Evolutionary conservation across 1,140 invertebrate species (phyloP).

Genomic region (Ceratina australensis): DNA sequence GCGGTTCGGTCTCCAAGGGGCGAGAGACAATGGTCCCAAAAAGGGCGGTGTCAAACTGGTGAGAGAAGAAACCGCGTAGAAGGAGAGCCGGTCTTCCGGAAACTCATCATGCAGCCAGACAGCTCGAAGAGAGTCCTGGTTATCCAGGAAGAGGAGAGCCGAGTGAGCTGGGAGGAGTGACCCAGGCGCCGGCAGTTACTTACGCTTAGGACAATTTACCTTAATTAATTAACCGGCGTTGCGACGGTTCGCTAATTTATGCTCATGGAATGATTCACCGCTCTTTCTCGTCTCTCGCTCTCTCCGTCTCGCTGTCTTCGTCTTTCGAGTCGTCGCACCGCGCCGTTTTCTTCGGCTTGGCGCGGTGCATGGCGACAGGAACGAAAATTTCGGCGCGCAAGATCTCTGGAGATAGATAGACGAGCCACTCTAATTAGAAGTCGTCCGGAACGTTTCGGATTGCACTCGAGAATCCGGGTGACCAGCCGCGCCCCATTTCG

Average conservation of each 20-base stretch:
- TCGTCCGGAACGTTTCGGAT: slow-evolving; percentile 45
- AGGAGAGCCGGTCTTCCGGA: slow-evolving; percentile 37
- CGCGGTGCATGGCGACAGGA: not conserved
- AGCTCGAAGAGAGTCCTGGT: slow-evolving; percentile 42
- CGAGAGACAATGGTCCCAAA: slow-evolving; percentile 28
- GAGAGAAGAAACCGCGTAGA: slow-evolving; percentile 40
- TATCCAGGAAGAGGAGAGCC: not conserved
- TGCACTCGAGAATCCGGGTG: slow-evolving; percentile 39
- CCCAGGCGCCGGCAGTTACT: slow-evolving; percentile 71
- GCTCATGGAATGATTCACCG: slow-evolving; percentile 75
- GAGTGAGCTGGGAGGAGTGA: slow-evolving; percentile 41
- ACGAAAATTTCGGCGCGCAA: slow-evolving; percentile 42
- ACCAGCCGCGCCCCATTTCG: slow-evolving; percentile 28
- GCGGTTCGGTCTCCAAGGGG: not conserved
- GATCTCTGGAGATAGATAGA: slow-evolving; percentile 32
- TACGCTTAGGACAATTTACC: slow-evolving; percentile 77
- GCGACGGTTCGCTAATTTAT: slow-evolving; percentile 75
- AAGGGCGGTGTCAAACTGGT: slow-evolving; percentile 8
- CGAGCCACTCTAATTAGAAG: slow-evolving; percentile 55
- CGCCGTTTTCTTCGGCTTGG: not conserved
- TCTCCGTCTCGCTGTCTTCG: not conserved
- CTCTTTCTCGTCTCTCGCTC: slow-evolving; percentile 43
- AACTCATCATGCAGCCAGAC: slow-evolving; percentile 51
- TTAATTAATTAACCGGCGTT: slow-evolving; percentile 77
- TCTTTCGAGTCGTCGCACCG: slow-evolving; percentile 6